Percentiles rank a stretch among this genome's conserved stretches.
Conservation (phyloP, 2,113 vertebrate species). For the Ceuthmochares aereus region DNA sequence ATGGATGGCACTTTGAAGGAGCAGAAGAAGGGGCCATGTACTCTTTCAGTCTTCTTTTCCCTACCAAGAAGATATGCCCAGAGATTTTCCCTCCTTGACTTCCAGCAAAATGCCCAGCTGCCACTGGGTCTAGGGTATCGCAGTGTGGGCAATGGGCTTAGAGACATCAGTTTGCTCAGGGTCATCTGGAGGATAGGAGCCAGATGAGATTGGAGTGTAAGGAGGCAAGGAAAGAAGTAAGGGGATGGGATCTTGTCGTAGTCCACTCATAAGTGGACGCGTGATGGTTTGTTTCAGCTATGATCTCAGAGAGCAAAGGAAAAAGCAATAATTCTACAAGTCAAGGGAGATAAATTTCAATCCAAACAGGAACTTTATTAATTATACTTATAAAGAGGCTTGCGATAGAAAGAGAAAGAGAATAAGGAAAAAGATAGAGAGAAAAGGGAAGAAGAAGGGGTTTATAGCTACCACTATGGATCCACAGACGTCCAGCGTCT, state of each 20-base stretch:
- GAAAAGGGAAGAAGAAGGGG: no score
- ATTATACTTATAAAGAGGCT: no score
- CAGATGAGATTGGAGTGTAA: neutral
- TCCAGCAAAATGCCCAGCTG: neutral
- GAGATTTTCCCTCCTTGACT: neutral
- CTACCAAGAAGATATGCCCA: neutral
- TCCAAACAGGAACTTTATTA: no score
- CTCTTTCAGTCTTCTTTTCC: neutral
- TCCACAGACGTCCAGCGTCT: no score
- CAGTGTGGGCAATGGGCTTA: neutral
- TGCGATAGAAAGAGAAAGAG: no score
- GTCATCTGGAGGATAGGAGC: neutral
- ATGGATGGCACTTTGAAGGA: neutral
- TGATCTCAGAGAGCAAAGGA: no score
- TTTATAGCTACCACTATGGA: no score
- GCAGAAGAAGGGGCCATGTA: neutral
- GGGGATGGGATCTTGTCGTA: neutral
- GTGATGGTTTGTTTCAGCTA: no score
- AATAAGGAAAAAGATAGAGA: no score
- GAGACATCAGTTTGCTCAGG: neutral
- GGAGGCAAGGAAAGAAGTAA: neutral
- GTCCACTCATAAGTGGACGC: no score
- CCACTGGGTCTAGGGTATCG: fast-evolving
- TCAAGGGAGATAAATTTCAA: no score
- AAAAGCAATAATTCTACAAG: no score